Base-by-base conservation (phyloP, 1,140 invertebrate species). In the Aphelenchoides fujianensis region DNA sequence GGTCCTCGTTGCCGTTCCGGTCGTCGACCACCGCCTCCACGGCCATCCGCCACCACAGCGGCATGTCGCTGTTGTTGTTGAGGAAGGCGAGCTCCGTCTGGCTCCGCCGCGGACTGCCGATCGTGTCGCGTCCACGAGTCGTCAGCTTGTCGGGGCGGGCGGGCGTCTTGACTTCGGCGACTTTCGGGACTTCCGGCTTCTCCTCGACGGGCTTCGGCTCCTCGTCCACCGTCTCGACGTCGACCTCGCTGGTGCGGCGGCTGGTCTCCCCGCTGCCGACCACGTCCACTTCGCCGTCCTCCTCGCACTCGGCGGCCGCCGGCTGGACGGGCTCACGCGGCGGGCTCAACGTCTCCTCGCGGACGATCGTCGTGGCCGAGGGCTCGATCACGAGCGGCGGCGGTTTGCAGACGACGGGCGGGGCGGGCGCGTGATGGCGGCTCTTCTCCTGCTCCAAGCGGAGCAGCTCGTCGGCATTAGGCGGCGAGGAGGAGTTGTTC, bases 1-100 rank as follows among this genome's bases (percentile, higher is more conserved):
- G 31, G 63, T 37, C 34, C 36, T 12, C 63, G 32, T 66, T 66
- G 27, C 31, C 31, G 63, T 66, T 66, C 9, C 32, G 63, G 34
- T 66, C 63, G 2, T 66, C 63, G n/a, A n/a, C 32, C 3, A 67
- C n/a, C 57, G 31, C 23, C 19, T 30, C 36, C 31, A 41, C 35
- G 12, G 66, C 12, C 72, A 72, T 68, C 53, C 35, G 71, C 35
- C 69, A 72, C 7, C 70, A 34, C 36, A 12, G 31, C 16, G 36
- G 32, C 30, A 70, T 19, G 16, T 35, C 55, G 35, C 34, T 35
- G 71, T 28, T 71, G 70, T 31, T 74, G 71, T 70, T 70, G 5
- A 28, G n/a, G 5, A 35, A 28, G 0, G 53, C 19, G 5, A 19
- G 5, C 19, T 59, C 55, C 5, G 23, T 32, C 23, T 59, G 5